A percentile compares a stretch with the other conserved stretches of the same genome.
These are phyloP conservation scores for Coleophora flavipennella DNA, from an alignment of 2,888 invertebrate species.

Conservation along the genomic window DNA sequence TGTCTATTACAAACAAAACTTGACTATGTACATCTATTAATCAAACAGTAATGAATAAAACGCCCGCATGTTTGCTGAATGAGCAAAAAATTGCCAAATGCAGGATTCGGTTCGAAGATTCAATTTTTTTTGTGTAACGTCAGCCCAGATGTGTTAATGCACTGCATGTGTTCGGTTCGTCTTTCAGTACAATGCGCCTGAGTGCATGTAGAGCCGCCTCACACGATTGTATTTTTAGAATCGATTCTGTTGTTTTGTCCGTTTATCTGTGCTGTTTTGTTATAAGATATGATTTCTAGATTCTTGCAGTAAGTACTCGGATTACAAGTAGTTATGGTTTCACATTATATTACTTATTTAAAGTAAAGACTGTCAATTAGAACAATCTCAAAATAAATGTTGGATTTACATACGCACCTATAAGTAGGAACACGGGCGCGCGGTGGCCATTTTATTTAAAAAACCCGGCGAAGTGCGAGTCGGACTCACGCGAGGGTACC, in stretches of 20 bases:
- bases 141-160: slow-evolving; percentile 47
- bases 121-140: slow-evolving; percentile 35
- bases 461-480: too few species aligned
- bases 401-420: too few species aligned
- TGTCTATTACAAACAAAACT: too few species aligned
- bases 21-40: too few species aligned
- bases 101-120: slow-evolving; percentile 32
- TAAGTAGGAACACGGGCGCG: too few species aligned
- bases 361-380: too few species aligned
- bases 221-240: slow-evolving; percentile 40
- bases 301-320: too few species aligned
- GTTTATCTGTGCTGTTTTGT: slow-evolving; percentile 13
- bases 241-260: slow-evolving; percentile 21
- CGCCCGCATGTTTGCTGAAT: slow-evolving; percentile 23
- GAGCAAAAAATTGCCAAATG: slow-evolving; percentile 36
- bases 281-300: slow-evolving; percentile 1
- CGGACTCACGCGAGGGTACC: too few species aligned
- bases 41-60: slow-evolving; percentile 25
- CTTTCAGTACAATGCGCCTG: slow-evolving; percentile 32
- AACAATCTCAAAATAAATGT: too few species aligned
- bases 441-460: too few species aligned
- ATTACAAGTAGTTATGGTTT: too few species aligned
- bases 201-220: slow-evolving; percentile 22
- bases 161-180: slow-evolving; percentile 42
- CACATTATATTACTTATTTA: too few species aligned